These are phyloP conservation scores for Caenorhabditis tropicalis DNA, from an alignment of 1,140 invertebrate genomes.

Conservation along the genomic window DNA sequence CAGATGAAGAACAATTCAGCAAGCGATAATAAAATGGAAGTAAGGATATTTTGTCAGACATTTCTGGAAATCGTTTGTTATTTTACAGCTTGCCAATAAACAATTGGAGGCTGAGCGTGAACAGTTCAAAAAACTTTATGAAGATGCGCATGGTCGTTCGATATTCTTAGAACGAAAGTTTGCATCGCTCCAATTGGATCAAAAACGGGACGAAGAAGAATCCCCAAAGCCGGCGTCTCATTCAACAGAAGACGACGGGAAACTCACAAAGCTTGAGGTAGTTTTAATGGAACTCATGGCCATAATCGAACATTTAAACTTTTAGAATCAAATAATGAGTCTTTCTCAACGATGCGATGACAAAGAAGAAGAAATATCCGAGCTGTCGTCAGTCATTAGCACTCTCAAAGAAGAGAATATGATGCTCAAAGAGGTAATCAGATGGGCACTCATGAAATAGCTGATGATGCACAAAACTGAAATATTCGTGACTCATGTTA, in stretches of 20 bases:
- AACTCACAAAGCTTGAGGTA: neutral
- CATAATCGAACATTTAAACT: neutral
- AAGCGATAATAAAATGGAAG: constrained; percentile 2
- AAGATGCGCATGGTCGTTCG: constrained; percentile 20
- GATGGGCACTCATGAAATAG: too few species aligned
- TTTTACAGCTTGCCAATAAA: constrained; percentile 5
- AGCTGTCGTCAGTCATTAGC: neutral
- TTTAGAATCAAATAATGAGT: neutral
- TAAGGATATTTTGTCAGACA: neutral
- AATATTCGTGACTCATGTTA: neutral
- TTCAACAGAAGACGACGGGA: neutral
- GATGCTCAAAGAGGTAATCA: neutral
- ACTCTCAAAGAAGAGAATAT: neutral
- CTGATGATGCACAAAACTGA: too few species aligned
- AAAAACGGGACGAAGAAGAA: constrained; percentile 4
- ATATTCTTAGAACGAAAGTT: constrained; percentile 17
- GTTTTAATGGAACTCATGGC: too few species aligned
- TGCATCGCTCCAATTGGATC: constrained; percentile 9
- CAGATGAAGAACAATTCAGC: neutral
- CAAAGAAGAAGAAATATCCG: constrained; percentile 1
- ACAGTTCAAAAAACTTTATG: constrained; percentile 17
- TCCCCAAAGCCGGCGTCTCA: neutral
- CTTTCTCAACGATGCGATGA: constrained; percentile 15
- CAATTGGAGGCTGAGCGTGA: constrained; percentile 13
- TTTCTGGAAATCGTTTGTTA: neutral